Evolutionary conservation across 2,797 vertebrate species (phyloP).

Genomic region (Avahi laniger): DNA sequence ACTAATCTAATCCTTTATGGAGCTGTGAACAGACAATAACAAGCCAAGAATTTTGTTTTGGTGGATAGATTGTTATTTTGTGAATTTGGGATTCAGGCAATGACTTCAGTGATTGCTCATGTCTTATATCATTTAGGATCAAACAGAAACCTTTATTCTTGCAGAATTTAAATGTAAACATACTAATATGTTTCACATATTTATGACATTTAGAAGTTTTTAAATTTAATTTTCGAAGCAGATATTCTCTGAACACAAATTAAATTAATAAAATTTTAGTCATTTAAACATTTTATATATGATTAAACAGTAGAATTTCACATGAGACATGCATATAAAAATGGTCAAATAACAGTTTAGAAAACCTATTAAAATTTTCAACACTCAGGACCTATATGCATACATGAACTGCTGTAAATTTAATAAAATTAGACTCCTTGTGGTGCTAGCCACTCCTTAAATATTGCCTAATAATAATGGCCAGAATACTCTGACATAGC

Average conservation of each 20-base stretch:
- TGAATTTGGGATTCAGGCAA: background rate
- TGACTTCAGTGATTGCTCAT: background rate
- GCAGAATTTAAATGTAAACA: background rate
- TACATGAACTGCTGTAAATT: background rate
- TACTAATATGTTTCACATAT: background rate
- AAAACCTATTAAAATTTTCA: background rate
- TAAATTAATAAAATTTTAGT: background rate
- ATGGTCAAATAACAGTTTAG: background rate
- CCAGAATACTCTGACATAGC: background rate
- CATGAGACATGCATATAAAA: background rate
- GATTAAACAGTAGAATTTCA: background rate
- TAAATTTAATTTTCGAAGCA: background rate
- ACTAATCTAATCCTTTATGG: slow-evolving; percentile 47
- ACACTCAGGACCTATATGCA: background rate
- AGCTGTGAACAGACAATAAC: slow-evolving; percentile 48
- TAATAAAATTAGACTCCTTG: background rate
- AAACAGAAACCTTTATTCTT: background rate
- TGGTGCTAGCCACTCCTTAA: background rate
- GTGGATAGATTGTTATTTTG: slow-evolving; percentile 47
- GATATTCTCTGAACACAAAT: background rate
- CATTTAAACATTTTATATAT: background rate
- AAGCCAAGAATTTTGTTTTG: slow-evolving; percentile 56
- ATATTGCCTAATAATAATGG: background rate
- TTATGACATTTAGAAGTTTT: background rate
- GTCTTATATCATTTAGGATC: background rate